Evolutionary conservation across 2,888 invertebrate genomes (phyloP), one percentile per base, ranked within the genome.

Genomic region (Eilema griseolum): DNA sequence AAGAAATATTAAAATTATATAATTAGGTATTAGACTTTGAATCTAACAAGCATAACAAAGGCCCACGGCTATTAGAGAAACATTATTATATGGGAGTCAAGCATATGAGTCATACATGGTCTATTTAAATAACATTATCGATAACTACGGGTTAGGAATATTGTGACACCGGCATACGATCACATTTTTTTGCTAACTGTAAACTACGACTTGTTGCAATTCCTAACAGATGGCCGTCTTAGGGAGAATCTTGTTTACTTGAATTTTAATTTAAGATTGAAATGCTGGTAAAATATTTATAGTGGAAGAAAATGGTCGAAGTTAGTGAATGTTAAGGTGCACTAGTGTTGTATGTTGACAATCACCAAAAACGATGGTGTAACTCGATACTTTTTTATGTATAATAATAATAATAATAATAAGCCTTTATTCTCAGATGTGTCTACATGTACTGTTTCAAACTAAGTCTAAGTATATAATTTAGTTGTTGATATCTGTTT

Each of bases 71-170:
- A 52, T 52, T 52, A 52, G 10, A 52, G 20, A 52, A 52, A 52
- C n/a, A 52, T 10, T 52, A 52, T 52, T n/a, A n/a, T n/a, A 52
- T n/a, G 52, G 52, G 52, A 52, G 52, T n/a, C 20, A n/a, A 52
- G 8, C 52, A 52, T 52, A 10, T 52, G 52, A 52, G 52, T 20
- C 10, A 7, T 52, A 8, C 52, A n/a, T 52, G n/a, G n/a, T 10
- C n/a, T 52, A 52, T n/a, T 52, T 52, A 52, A 52, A 52, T 52
- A 52, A 52, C 52, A 52, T 52, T 52, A 52, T n/a, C 52, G 52
- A n/a, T 52, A 46, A n/a, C 52, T n/a, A n/a, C 52, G 52, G n/a
- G 52, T 10, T n/a, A 8, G 8, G n/a, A 10, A 52, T 52, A 46
- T n/a, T 52, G 52, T 52, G 52, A 52, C 20, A 52, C 8, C 52